Percentiles rank a stretch among this genome's conserved stretches.
phyloP scores from a whole-genome alignment of 2,888 invertebrate species.

The Leptinotarsa tumamoca region DNA sequence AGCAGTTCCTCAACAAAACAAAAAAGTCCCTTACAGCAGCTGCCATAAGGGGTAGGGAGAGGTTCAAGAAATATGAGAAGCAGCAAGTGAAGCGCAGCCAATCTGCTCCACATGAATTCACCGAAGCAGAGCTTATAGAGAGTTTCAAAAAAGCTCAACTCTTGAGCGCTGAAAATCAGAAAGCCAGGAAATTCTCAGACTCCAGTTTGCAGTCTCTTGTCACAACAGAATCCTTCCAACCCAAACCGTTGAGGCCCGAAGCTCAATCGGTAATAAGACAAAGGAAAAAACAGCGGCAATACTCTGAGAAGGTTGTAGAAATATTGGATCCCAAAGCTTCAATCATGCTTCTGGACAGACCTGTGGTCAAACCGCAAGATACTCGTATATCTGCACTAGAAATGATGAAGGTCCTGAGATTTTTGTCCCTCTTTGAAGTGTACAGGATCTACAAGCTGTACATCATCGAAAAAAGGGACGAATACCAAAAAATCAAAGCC shows the following conservation, averaged over 20 bases:
- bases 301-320: constrained; percentile 60
- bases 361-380: constrained; percentile 49
- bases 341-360: constrained; percentile 57
- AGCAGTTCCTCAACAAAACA: constrained; percentile 60
- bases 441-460: constrained; percentile 72
- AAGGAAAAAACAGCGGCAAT: constrained; percentile 56
- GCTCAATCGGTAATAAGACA: constrained; percentile 55
- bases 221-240: constrained; percentile 29
- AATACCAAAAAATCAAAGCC: constrained; percentile 70
- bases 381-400: constrained; percentile 51
- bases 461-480: constrained; percentile 70
- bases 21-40: constrained; percentile 58
- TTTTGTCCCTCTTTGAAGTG: constrained; percentile 64
- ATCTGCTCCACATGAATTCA: constrained; percentile 70
- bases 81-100: constrained; percentile 69
- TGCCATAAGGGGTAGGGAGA: constrained; percentile 54
- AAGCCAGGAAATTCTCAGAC: constrained; percentile 54
- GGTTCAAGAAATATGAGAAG: constrained; percentile 55
- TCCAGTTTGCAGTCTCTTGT: constrained; percentile 48
- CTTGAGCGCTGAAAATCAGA: constrained; percentile 61
- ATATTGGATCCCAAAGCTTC: constrained; percentile 61
- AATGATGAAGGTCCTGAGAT: constrained; percentile 52
- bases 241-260: constrained; percentile 59
- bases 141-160: constrained; percentile 67
- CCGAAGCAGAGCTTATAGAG: constrained; percentile 71